Conservation (phyloP, 2,113 vertebrate genomes). For the Neogale vison region DNA sequence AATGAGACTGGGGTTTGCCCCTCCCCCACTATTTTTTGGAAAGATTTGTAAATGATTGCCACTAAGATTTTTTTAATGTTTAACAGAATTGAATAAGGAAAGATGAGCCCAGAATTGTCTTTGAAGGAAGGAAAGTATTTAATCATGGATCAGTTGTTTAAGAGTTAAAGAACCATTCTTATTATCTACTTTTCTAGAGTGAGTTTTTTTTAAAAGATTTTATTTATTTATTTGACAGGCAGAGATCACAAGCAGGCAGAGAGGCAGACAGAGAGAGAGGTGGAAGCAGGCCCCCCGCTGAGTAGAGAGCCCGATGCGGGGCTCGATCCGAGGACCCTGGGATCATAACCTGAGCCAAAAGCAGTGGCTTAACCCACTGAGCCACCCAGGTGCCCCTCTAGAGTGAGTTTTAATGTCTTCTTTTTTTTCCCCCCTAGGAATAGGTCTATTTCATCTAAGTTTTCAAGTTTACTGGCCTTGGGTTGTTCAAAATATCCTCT, state of each 20-base stretch:
- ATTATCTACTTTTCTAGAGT: neutral
- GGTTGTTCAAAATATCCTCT: neutral
- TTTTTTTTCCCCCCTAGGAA: neutral
- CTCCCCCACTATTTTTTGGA: neutral
- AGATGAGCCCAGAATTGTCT: neutral
- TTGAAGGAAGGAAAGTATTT: neutral
- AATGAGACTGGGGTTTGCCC: neutral
- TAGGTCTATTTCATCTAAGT: neutral
- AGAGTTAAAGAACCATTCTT: neutral
- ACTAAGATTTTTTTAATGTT: neutral
- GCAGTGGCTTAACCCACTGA: too few species aligned
- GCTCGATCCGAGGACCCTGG: too few species aligned
- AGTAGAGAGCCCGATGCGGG: too few species aligned
- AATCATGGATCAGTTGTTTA: neutral
- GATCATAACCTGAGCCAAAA: too few species aligned
- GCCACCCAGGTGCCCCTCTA: too few species aligned
- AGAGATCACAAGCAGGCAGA: too few species aligned
- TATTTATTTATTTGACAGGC: too few species aligned
- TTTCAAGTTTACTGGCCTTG: neutral
- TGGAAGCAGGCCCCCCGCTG: too few species aligned
- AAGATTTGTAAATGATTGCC: neutral
- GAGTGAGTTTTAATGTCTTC: neutral
- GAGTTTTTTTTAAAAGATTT: neutral
- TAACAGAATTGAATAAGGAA: neutral
- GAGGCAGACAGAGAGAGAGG: too few species aligned